These are phyloP conservation scores for Falco columbarius DNA, from an alignment of 2,797 vertebrate genomes.

Conservation along the genomic window DNA sequence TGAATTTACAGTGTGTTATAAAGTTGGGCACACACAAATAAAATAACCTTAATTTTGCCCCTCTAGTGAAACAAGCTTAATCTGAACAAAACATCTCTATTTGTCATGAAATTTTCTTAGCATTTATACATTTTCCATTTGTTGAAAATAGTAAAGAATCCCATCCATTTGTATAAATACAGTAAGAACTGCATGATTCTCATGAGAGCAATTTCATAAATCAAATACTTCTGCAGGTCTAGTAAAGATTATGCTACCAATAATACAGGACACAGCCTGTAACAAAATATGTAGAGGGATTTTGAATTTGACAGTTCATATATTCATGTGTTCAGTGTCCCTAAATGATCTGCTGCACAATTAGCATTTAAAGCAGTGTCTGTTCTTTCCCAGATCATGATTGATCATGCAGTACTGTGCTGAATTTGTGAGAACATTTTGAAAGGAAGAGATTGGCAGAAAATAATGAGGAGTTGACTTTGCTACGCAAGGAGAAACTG, in stretches of 20 bases:
- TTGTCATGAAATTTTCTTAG: not conserved
- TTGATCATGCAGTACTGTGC: slow-evolving; percentile 3
- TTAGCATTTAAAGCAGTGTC: slow-evolving; percentile 40
- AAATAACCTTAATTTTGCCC: not conserved
- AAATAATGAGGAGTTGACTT: slow-evolving; percentile 50
- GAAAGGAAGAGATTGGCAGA: slow-evolving; percentile 11
- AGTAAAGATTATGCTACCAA: not conserved
- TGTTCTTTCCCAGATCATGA: slow-evolving; percentile 23
- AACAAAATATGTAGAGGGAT: not conserved
- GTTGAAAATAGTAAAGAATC: not conserved
- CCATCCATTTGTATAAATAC: not conserved
- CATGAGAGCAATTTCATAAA: not conserved
- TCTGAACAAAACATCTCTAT: not conserved
- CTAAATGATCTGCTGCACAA: slow-evolving; percentile 20
- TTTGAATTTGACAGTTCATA: slow-evolving; percentile 37
- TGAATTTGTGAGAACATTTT: slow-evolving; percentile 29
- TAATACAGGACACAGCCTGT: not conserved
- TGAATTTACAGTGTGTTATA: not conserved
- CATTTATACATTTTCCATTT: not conserved
- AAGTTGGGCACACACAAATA: not conserved
- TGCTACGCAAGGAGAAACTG: slow-evolving; percentile 22
- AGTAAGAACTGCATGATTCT: not conserved
- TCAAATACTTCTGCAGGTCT: not conserved
- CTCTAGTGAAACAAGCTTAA: not conserved
- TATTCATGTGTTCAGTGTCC: slow-evolving; percentile 17